A percentile compares a stretch with the other conserved stretches of the same genome.
Evolutionary conservation across 1,140 invertebrate species (phyloP).

Genomic region (Leucophenga varia): DNA sequence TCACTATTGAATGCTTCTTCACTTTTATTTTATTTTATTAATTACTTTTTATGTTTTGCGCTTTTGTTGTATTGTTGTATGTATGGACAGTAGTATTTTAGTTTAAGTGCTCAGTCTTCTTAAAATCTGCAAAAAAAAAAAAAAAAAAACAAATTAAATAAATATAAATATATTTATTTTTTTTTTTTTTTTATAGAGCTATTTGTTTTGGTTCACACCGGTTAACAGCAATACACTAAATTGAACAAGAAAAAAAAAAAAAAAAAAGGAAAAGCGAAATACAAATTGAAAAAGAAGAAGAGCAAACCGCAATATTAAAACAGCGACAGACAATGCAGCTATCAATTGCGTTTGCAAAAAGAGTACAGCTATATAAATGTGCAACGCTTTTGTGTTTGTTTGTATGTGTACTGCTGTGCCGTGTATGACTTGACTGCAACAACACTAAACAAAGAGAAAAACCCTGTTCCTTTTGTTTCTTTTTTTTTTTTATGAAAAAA

Average conservation of each 20-base stretch:
- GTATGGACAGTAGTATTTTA: too few species aligned
- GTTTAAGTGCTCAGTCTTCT: too few species aligned
- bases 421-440: too few species aligned
- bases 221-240: slow-evolving; percentile 2
- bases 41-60: too few species aligned
- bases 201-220: slow-evolving; percentile 16
- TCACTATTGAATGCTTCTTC: slow-evolving; percentile 1
- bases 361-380: slow-evolving; percentile 7
- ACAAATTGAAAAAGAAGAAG: too few species aligned
- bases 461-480: too few species aligned
- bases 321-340: slow-evolving; percentile 23
- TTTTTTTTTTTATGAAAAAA: background rate
- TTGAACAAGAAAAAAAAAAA: too few species aligned
- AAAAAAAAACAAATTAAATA: slow-evolving; percentile 20
- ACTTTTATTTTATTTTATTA: background rate
- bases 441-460: too few species aligned
- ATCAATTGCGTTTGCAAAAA: slow-evolving; percentile 8
- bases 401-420: too few species aligned
- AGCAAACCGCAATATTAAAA: slow-evolving; percentile 32
- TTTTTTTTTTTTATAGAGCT: slow-evolving; percentile 46
- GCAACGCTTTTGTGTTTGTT: background rate
- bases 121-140: slow-evolving; percentile 3
- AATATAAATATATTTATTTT: slow-evolving; percentile 24
- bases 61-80: too few species aligned
- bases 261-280: too few species aligned